Evolutionary conservation across 1,140 invertebrate genomes (phyloP).

Genomic region (Sweltsa coloradensis): DNA sequence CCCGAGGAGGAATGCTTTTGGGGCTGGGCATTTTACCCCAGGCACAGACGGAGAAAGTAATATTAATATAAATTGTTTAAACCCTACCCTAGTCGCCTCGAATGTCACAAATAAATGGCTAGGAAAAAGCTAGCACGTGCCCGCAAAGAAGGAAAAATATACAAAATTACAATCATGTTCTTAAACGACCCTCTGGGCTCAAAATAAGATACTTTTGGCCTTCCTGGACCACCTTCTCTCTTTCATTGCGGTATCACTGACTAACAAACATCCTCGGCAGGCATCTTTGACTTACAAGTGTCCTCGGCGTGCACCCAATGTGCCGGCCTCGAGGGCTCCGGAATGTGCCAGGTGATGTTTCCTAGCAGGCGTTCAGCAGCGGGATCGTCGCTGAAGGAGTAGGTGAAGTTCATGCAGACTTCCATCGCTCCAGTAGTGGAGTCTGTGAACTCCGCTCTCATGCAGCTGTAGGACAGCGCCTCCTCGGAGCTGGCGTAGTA

Average conservation of each 20-base stretch:
- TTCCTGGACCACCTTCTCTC: no score
- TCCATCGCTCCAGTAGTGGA: constrained; percentile 29
- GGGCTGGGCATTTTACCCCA: no score
- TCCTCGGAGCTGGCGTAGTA: constrained; percentile 80
- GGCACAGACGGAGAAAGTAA: no score
- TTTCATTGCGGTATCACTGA: no score
- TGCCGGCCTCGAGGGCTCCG: constrained; percentile 50
- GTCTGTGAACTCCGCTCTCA: constrained; percentile 61
- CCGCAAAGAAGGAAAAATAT: no score
- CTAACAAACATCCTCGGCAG: constrained; percentile 70
- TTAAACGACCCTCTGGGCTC: no score
- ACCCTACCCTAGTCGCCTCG: no score
- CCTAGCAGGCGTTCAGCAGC: constrained; percentile 61
- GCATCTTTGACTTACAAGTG: constrained; percentile 58
- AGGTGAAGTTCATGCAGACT: constrained; percentile 77
- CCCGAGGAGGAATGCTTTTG: no score
- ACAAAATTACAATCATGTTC: no score
- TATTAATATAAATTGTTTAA: no score
- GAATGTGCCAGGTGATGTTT: constrained; percentile 76
- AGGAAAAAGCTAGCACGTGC: no score
- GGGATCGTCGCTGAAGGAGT: constrained; percentile 70
- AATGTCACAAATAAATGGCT: no score
- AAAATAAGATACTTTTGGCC: neutral
- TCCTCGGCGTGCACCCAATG: constrained; percentile 77
- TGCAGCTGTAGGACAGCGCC: constrained; percentile 65